These are phyloP conservation scores for Anguilla megastoma DNA, from an alignment of 2,797 vertebrate species.

Conservation along the genomic window DNA sequence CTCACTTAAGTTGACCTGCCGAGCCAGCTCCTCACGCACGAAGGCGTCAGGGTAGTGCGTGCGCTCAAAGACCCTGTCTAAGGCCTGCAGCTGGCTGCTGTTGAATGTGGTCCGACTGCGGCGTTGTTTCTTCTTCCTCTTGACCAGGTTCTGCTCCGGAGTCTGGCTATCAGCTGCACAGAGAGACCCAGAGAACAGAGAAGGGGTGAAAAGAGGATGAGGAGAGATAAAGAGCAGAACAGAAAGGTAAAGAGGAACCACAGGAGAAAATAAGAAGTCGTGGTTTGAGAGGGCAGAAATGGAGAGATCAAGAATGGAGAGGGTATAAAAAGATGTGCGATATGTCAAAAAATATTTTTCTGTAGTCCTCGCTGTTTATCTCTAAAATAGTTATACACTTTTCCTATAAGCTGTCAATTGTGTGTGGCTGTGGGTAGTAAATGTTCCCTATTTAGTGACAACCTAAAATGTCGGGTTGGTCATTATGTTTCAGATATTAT, in stretches of 20 bases:
- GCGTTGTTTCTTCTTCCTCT: slow-evolving; percentile 78
- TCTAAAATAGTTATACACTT: neutral
- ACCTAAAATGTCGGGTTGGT: neutral
- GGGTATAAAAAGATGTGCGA: neutral
- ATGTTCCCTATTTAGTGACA: neutral
- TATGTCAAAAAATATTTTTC: neutral
- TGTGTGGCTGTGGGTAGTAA: neutral
- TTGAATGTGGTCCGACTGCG: slow-evolving; percentile 82
- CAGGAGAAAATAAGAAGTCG: neutral
- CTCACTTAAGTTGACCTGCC: slow-evolving; percentile 78
- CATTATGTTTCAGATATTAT: neutral
- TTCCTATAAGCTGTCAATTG: neutral
- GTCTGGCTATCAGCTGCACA: slow-evolving; percentile 66
- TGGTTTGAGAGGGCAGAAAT: neutral
- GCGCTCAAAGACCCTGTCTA: slow-evolving; percentile 79
- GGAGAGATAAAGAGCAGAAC: neutral
- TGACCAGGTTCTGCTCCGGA: slow-evolving; percentile 54
- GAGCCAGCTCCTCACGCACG: slow-evolving; percentile 76
- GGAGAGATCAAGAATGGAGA: neutral
- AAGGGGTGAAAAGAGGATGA: neutral
- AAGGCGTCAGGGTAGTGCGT: slow-evolving; percentile 80
- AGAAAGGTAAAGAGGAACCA: neutral
- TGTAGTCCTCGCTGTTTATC: neutral
- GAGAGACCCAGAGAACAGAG: neutral
- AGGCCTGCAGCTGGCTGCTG: slow-evolving; percentile 79